These are phyloP conservation scores for Oreochromis spilurus DNA, from an alignment of 2,113 vertebrate genomes.

Conservation along the genomic window DNA sequence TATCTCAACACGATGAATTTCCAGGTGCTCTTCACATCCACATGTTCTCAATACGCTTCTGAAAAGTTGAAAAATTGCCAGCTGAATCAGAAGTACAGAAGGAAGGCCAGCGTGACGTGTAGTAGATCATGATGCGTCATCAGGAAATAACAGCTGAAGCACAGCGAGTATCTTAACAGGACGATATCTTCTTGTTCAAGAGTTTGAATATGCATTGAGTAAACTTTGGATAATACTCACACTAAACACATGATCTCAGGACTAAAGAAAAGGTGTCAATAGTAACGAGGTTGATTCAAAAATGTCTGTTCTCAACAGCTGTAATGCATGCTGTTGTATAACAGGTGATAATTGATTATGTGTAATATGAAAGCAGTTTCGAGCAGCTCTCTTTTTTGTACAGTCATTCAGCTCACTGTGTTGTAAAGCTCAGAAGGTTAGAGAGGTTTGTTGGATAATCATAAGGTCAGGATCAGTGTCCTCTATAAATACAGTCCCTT, in stretches of 20 bases:
- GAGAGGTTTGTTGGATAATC: neutral
- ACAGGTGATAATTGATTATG: neutral
- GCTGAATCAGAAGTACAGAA: neutral
- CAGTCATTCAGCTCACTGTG: neutral
- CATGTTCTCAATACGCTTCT: neutral
- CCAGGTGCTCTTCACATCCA: neutral
- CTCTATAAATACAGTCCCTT: neutral
- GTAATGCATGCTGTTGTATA: neutral
- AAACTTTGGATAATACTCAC: neutral
- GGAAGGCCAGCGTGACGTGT: neutral
- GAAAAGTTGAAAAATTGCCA: fast-evolving
- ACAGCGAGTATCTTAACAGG: neutral
- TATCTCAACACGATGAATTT: neutral
- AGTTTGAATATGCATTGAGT: neutral
- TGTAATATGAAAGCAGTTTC: neutral
- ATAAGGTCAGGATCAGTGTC: neutral
- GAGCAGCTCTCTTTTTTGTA: neutral
- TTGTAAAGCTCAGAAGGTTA: neutral
- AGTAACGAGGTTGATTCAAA: neutral
- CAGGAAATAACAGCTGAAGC: neutral
- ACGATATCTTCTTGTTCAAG: neutral
- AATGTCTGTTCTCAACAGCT: neutral
- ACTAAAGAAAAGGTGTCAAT: neutral
- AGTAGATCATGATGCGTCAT: neutral
- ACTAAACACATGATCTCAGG: neutral